phyloP scores from a whole-genome alignment of 2,113 vertebrate genomes.

The Beaufortia kweichowensis region DNA sequence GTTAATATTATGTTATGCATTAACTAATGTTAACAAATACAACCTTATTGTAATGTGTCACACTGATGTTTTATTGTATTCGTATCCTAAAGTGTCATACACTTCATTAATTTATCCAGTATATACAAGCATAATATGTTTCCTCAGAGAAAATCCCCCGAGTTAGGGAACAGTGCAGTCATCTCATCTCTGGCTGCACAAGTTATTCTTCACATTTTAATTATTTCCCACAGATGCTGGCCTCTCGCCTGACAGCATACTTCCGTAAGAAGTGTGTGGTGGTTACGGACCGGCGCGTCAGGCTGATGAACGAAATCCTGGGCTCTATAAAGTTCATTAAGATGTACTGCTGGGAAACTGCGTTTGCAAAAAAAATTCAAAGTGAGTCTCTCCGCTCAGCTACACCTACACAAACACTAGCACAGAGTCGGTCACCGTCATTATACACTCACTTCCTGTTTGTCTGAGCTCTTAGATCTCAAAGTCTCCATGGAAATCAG shows the following conservation, averaged over 20 bases:
- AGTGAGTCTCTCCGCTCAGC: slow-evolving; percentile 66
- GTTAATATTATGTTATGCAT: no score
- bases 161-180: not conserved
- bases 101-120: not conserved
- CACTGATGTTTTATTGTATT: no score
- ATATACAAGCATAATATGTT: not conserved
- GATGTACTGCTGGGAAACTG: slow-evolving; percentile 83
- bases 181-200: not conserved
- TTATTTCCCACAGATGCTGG: slow-evolving; percentile 71
- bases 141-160: not conserved
- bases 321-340: slow-evolving; percentile 82
- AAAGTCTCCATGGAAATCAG: slow-evolving; percentile 19
- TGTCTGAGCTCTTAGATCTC: not conserved
- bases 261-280: slow-evolving; percentile 78
- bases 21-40: no score
- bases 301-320: slow-evolving; percentile 82
- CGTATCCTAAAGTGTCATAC: no score
- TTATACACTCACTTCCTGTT: slow-evolving; percentile 43
- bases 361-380: slow-evolving; percentile 72
- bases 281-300: slow-evolving; percentile 77
- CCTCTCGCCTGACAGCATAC: slow-evolving; percentile 78
- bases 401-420: not conserved
- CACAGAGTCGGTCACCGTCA: slow-evolving; percentile 32
- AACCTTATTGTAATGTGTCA: no score
- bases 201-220: not conserved